Evolutionary conservation across 2,797 vertebrate genomes (phyloP).

Genomic region (Molossus alvarezi): DNA sequence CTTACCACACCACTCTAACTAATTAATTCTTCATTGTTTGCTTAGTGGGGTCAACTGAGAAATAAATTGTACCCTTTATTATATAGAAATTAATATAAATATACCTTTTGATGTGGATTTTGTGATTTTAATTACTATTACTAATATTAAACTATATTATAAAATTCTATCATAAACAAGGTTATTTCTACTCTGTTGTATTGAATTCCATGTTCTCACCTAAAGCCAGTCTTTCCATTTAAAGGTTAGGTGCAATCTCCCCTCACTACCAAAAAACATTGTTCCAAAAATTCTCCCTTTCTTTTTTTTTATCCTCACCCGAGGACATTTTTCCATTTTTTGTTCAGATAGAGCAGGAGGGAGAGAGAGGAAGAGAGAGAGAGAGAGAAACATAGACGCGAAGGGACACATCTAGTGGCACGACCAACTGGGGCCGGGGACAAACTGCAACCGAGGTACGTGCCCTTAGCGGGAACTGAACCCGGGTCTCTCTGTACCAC

Average conservation of each 20-base stretch:
- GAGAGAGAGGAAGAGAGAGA: too few relatives aligned
- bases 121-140: neutral
- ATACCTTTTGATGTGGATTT: neutral
- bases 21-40: constrained; percentile 53
- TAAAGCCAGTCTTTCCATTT: neutral
- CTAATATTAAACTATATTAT: neutral
- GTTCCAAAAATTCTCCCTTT: neutral
- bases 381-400: too few relatives aligned
- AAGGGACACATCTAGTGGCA: too few relatives aligned
- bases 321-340: too few relatives aligned
- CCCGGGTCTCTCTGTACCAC: too few relatives aligned
- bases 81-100: neutral
- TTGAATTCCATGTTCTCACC: neutral
- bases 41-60: neutral
- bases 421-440: too few relatives aligned
- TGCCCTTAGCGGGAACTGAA: too few relatives aligned
- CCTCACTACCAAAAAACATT: neutral
- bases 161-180: constrained; percentile 18
- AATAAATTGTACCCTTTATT: neutral
- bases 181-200: neutral
- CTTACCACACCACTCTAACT: neutral
- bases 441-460: too few relatives aligned
- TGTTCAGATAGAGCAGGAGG: too few relatives aligned
- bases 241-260: neutral
- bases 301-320: too few relatives aligned